Percentiles rank a stretch among this genome's conserved stretches.
These are phyloP conservation scores for Leucophenga montana DNA, from an alignment of 2,888 invertebrate species.

Conservation along the genomic window DNA sequence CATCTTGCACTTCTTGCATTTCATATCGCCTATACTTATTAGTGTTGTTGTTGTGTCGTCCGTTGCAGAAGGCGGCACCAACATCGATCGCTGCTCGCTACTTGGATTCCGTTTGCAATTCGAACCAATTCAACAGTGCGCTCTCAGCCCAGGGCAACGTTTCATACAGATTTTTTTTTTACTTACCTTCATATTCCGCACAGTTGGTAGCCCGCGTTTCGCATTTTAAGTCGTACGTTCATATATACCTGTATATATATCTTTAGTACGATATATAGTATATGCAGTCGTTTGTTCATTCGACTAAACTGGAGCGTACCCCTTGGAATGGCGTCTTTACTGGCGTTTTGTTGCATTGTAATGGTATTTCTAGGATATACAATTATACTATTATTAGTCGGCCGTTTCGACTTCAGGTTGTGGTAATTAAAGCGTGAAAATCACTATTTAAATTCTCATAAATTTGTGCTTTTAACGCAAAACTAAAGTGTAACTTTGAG, in stretches of 20 bases:
- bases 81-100: no score
- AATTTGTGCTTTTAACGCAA: conserved; percentile 63
- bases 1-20: conserved; percentile 3
- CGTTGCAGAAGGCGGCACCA: not conserved
- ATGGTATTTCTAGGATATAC: conserved; percentile 26
- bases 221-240: not conserved
- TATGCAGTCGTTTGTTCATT: no score
- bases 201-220: conserved; percentile 8
- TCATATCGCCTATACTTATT: conserved; percentile 5
- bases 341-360: conserved; percentile 18
- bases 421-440: conserved; percentile 71
- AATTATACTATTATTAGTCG: conserved; percentile 48
- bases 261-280: no score
- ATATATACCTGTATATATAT: no score
- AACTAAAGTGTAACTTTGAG: no score
- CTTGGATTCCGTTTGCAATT: no score
- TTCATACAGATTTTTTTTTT: no score
- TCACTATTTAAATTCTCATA: conserved; percentile 70
- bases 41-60: not conserved
- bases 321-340: conserved; percentile 8
- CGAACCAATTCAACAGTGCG: not conserved
- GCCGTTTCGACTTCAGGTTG: conserved; percentile 36
- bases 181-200: no score
- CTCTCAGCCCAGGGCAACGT: not conserved
- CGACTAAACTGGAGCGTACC: conserved; percentile 3